A percentile compares a stretch with the other conserved stretches of the same genome.
phyloP scores from a whole-genome alignment of 1,140 invertebrate genomes.

The Aphelenchoides besseyi region DNA sequence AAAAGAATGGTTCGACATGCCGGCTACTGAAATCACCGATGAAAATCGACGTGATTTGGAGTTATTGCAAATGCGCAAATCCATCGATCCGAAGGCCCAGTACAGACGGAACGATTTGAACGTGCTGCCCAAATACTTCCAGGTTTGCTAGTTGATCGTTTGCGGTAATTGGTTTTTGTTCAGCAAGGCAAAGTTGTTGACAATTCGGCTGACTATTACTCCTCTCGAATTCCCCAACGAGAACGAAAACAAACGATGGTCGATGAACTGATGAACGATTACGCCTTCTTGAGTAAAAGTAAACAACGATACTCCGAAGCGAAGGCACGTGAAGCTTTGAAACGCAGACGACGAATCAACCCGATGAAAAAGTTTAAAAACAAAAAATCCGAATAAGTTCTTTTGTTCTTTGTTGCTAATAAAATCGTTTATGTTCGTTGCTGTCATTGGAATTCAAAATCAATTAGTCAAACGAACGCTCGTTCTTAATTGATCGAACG shows the following conservation, averaged over 20 bases:
- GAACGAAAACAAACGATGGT: constrained; percentile 82
- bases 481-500: background rate
- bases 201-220: constrained; percentile 68
- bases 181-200: constrained; percentile 68
- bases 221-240: constrained; percentile 75
- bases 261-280: constrained; percentile 84
- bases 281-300: constrained; percentile 69
- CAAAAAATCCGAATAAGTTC: background rate
- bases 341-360: constrained; percentile 2
- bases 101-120: constrained; percentile 87
- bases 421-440: background rate
- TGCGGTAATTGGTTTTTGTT: constrained; percentile 40
- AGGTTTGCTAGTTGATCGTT: no score
- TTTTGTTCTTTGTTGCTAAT: background rate
- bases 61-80: constrained; percentile 84
- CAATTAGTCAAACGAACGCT: no score
- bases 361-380: constrained; percentile 10
- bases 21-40: constrained; percentile 79
- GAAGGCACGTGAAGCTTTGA: constrained; percentile 24
- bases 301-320: constrained; percentile 33
- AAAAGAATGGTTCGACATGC: constrained; percentile 79
- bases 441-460: background rate
- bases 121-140: constrained; percentile 82
- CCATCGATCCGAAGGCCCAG: constrained; percentile 83
- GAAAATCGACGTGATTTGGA: constrained; percentile 81